Conservation (phyloP, 2,797 vertebrate species). For the Gymnothorax javanicus region DNA sequence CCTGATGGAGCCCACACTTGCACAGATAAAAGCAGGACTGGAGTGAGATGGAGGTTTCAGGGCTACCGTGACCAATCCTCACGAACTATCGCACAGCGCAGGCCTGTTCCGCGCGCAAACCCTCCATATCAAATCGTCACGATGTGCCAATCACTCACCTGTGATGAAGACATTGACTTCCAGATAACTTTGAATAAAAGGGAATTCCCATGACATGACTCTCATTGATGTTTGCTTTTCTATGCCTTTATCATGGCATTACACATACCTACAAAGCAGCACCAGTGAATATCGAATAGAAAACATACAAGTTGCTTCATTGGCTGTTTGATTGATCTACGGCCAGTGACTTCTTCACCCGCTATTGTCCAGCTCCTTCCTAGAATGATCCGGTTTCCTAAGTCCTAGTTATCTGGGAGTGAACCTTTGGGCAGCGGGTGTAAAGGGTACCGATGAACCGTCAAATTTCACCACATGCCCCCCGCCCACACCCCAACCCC, state of each 20-base stretch:
- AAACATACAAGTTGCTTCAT: not conserved
- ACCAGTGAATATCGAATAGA: not conserved
- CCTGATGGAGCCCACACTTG: not conserved
- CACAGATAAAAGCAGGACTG: not conserved
- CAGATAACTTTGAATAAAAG: not conserved
- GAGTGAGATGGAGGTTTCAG: not conserved
- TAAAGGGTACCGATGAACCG: not conserved
- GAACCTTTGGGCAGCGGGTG: not conserved
- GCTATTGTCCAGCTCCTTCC: not conserved
- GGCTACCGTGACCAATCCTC: not conserved
- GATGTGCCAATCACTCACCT: not conserved
- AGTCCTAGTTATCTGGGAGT: not conserved
- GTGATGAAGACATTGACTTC: not conserved
- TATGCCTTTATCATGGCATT: not conserved
- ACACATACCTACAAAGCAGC: not conserved
- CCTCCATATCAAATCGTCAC: not conserved
- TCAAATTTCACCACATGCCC: slow-evolving; percentile 14
- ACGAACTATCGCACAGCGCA: not conserved
- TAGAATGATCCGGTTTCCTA: not conserved
- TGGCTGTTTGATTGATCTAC: not conserved
- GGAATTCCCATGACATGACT: not conserved
- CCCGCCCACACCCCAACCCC: no score
- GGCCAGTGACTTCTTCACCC: not conserved
- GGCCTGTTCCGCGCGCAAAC: not conserved
- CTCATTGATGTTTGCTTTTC: not conserved